phyloP scores from a whole-genome alignment of 1,140 invertebrate species.

The Riptortus pedestris region DNA sequence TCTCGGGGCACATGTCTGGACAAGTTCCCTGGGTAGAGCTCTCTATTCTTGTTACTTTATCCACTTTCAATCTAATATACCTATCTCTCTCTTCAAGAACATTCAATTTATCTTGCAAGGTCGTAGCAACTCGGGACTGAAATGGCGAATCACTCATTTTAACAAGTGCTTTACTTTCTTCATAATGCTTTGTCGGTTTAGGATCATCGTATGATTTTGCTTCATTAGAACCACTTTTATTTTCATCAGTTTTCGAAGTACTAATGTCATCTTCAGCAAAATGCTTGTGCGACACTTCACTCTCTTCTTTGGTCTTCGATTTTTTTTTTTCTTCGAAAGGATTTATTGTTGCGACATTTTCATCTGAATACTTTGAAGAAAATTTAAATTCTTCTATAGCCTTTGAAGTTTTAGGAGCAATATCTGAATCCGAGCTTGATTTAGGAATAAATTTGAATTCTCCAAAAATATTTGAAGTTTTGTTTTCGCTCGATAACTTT shows the following conservation, averaged over 20 bases:
- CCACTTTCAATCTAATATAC: constrained; percentile 22
- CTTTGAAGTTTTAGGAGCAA: no score
- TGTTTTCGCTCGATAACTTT: no score
- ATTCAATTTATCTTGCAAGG: constrained; percentile 25
- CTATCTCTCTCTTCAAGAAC: constrained; percentile 31
- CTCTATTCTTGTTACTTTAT: constrained; percentile 20
- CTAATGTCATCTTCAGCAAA: background rate
- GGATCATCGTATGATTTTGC: background rate
- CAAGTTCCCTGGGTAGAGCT: constrained; percentile 56
- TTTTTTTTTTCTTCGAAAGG: no score
- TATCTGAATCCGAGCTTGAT: no score
- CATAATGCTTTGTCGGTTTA: background rate
- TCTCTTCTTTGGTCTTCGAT: background rate
- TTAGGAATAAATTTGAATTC: no score
- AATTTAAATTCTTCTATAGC: background rate
- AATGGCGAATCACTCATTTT: background rate
- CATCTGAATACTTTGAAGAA: no score
- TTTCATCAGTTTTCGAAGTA: constrained; percentile 3
- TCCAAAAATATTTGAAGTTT: no score
- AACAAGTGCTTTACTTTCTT: background rate
- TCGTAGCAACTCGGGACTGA: constrained; percentile 2
- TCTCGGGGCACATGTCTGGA: constrained; percentile 97
- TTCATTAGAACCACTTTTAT: background rate
- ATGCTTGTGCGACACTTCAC: background rate
- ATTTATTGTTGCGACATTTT: no score